Percentiles rank a stretch among this genome's conserved stretches.
These are phyloP conservation scores for Egretta garzetta DNA, from an alignment of 2,113 vertebrate genomes.

Conservation along the genomic window DNA sequence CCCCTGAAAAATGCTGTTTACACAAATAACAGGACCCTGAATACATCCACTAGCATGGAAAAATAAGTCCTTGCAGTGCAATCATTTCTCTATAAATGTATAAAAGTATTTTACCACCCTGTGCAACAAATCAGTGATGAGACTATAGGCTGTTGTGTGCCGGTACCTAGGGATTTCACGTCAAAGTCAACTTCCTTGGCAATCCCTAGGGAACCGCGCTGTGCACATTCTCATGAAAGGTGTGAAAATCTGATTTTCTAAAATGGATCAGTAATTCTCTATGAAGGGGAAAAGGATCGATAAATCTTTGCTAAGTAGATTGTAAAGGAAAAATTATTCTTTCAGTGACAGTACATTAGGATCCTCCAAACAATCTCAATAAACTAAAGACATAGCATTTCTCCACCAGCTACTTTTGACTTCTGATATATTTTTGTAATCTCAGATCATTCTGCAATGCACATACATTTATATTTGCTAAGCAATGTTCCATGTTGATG, in stretches of 20 bases:
- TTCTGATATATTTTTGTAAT: conserved; percentile 83
- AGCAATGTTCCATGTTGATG: conserved; percentile 73
- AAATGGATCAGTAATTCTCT: conserved; percentile 99
- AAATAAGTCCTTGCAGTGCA: conserved; percentile 79
- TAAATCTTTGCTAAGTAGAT: conserved; percentile 99
- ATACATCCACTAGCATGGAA: conserved; percentile 70
- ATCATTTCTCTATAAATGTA: conserved; percentile 81
- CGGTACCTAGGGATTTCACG: conserved; percentile 77
- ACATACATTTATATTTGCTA: conserved; percentile 81
- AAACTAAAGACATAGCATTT: conserved; percentile 88
- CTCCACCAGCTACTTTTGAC: conserved; percentile 86
- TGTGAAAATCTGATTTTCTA: conserved; percentile 99
- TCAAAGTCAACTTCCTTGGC: conserved; percentile 91
- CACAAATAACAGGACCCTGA: conserved; percentile 77
- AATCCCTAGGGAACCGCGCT: conserved; percentile 83
- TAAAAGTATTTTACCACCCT: conserved; percentile 82
- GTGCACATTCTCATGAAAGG: conserved; percentile 92
- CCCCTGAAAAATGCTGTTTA: conserved; percentile 74
- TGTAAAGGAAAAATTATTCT: conserved; percentile 93
- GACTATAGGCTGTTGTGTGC: conserved; percentile 70
- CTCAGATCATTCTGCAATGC: conserved; percentile 77
- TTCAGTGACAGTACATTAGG: conserved; percentile 94
- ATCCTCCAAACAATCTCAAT: conserved; percentile 93
- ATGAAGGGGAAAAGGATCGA: conserved; percentile 94
- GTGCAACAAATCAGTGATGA: conserved; percentile 82